These are phyloP conservation scores for Sternarchorhynchus goeldii DNA, from an alignment of 2,797 vertebrate species.

Conservation along the genomic window DNA sequence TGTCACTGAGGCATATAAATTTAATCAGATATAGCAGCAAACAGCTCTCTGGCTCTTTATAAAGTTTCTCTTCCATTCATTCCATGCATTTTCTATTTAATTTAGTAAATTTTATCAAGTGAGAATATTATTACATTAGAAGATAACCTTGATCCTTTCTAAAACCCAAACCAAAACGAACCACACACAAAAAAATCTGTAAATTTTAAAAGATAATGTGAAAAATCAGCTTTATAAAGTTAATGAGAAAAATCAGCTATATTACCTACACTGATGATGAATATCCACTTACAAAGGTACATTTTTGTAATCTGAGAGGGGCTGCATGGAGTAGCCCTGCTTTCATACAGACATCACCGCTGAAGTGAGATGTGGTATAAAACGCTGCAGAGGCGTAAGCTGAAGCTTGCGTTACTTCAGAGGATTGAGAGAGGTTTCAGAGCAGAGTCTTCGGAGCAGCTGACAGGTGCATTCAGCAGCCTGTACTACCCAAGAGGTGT, in stretches of 20 bases:
- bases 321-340: not conserved
- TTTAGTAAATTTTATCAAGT: too few species aligned
- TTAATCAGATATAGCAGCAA: constrained; percentile 4
- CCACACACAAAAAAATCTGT: too few species aligned
- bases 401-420: too few species aligned
- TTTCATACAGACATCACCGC: not conserved
- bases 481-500: not conserved
- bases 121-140: too few species aligned
- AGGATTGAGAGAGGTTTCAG: not conserved
- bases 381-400: too few species aligned
- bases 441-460: not conserved
- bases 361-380: not conserved
- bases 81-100: too few species aligned
- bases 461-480: constrained; percentile 20
- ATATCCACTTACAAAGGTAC: too few species aligned
- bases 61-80: not conserved
- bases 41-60: not conserved
- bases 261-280: not conserved
- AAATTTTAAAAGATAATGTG: too few species aligned
- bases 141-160: too few species aligned
- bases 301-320: not conserved
- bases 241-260: too few species aligned
- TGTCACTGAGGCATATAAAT: constrained; percentile 44
- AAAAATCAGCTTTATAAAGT: too few species aligned
- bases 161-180: too few species aligned